Evolutionary conservation across 2,797 vertebrate species (phyloP).

Genomic region (Catostomus latipinnis): DNA sequence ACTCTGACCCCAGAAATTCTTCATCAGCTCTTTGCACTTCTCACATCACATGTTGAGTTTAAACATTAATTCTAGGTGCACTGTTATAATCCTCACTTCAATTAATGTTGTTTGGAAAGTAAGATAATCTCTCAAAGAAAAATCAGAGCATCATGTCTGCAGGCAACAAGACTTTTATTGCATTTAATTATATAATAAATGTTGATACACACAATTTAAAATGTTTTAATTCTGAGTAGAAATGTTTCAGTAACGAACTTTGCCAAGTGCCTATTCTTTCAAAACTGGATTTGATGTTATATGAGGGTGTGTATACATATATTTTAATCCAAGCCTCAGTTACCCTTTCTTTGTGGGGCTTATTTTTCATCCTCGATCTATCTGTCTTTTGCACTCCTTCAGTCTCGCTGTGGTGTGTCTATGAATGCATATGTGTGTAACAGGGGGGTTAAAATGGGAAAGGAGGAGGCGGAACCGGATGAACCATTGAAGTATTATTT

Average conservation of each 20-base stretch:
- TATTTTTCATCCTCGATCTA: conserved; percentile 27
- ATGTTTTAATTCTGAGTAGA: conserved; percentile 7
- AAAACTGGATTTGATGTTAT: not conserved
- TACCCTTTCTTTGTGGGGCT: not conserved
- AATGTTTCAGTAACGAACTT: not conserved
- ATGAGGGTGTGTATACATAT: not conserved
- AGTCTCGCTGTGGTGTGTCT: conserved; percentile 44
- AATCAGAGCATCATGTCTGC: too few relatives aligned
- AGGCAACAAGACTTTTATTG: too few relatives aligned
- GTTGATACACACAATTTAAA: not conserved
- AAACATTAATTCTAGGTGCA: conserved; percentile 9
- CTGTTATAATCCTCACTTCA: not conserved
- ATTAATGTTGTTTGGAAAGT: not conserved
- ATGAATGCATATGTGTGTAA: not conserved
- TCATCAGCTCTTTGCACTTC: conserved; percentile 1
- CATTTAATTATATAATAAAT: too few relatives aligned
- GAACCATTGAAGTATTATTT: too few relatives aligned
- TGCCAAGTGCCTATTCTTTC: not conserved
- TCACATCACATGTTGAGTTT: not conserved
- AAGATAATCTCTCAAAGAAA: too few relatives aligned
- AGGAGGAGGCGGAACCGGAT: too few relatives aligned
- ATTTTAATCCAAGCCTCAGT: conserved; percentile 3
- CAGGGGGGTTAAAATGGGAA: too few relatives aligned
- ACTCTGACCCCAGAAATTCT: not conserved
- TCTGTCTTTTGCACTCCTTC: conserved; percentile 27